Evolutionary conservation across 2,113 vertebrate species (phyloP), one percentile per base, ranked within the genome.

Genomic region (Oophaga pumilio): DNA sequence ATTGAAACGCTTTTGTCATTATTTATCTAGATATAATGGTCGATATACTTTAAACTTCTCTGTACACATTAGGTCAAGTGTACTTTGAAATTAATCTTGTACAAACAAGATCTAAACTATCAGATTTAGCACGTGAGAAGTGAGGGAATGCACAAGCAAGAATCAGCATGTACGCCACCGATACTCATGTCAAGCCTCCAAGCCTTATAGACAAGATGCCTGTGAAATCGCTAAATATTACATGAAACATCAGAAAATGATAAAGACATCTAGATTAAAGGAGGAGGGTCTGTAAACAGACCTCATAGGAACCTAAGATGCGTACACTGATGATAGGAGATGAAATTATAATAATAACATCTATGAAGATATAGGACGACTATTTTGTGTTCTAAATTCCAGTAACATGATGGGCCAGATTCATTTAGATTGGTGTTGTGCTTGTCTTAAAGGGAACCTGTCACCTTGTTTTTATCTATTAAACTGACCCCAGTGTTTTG

Each of bases 161-260:
- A 82, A 50, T 52, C 60, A 24, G 62, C 80, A 50, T 49, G 80
- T 66, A 28, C 53, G 10, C 56, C 20, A 0, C 50, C 24, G 28
- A 12, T 62, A 18, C 28, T 59, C 60, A 15, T 80, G 56, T 56
- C 77, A 80, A 60, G 56, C 33, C 22, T 20, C 17, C 52, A 62
- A 57, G 9, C n/a, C 57, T 81, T 53, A 78, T 53, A 20, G 24
- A 64, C 14, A 66, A 66, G 22, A 62, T 66, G n/a, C 8, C 33
- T n/a, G 10, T 66, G 33, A 62, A 81, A 49, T 22, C 13, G 12
- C 17, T 66, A 82, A 82, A 64, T 28, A 81, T 14, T 82, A 82
- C 15, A 62, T 82, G 20, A 68, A 68, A 82, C 60, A 17, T 5
- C 20, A 68, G 22, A 10, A 68, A 50, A 66, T 5, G 20, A 64